These are phyloP conservation scores for Zhuqinia jingwanae DNA, from an alignment of 2,888 invertebrate species.

Conservation along the genomic window DNA sequence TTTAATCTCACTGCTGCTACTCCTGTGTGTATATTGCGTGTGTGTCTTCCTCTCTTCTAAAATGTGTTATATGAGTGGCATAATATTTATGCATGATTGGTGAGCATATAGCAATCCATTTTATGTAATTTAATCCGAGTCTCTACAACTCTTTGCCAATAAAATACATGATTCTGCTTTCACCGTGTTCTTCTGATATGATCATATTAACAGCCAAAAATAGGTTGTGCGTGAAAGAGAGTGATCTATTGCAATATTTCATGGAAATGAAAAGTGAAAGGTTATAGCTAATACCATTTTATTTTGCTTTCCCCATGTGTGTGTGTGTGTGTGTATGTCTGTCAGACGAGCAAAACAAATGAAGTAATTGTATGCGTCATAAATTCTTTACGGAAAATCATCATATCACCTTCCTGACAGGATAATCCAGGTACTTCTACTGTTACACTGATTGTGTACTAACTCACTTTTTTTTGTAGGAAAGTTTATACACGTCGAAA, in stretches of 20 bases:
- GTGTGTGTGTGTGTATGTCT: too few species aligned
- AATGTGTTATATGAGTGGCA: neutral
- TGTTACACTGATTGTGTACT: conserved; percentile 7
- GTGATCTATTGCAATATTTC: conserved; percentile 16
- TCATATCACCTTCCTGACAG: conserved; percentile 1
- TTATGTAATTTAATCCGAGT: conserved; percentile 36
- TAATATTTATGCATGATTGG: conserved; percentile 39
- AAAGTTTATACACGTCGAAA: too few species aligned
- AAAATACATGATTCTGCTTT: conserved; percentile 43
- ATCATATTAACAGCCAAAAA: neutral
- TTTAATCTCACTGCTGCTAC: conserved; percentile 4
- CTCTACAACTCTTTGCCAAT: conserved; percentile 14
- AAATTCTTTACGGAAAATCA: neutral
- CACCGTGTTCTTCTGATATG: conserved; percentile 3
- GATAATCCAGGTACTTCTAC: conserved; percentile 19
- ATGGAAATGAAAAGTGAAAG: conserved; percentile 10
- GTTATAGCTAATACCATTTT: neutral
- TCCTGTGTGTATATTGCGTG: neutral
- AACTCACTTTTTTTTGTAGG: too few species aligned
- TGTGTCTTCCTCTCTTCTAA: too few species aligned
- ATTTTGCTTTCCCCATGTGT: too few species aligned
- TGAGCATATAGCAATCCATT: conserved; percentile 40
- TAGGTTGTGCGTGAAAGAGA: conserved; percentile 28
- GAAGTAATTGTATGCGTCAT: too few species aligned
- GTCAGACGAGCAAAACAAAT: too few species aligned